phyloP scores from a whole-genome alignment of 2,888 invertebrate species.

The Tiphia femorata region DNA sequence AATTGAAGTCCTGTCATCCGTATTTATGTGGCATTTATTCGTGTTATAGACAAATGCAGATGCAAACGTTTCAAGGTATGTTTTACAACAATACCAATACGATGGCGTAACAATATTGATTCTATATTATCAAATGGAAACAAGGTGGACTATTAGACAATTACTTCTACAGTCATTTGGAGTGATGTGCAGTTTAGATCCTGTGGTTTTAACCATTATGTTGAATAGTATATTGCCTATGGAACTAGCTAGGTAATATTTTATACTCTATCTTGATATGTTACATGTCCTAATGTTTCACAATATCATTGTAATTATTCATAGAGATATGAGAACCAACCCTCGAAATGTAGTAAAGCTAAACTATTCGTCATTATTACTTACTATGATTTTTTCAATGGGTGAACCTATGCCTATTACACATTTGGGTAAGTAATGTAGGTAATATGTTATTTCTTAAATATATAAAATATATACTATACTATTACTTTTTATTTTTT shows the following conservation, averaged over 20 bases:
- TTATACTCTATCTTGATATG: too few species aligned
- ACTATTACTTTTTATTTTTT: neutral
- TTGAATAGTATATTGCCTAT: conserved; percentile 90
- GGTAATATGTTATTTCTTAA: conserved; percentile 12
- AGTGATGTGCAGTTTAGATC: conserved; percentile 88
- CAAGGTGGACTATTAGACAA: conserved; percentile 87
- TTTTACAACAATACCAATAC: conserved; percentile 87
- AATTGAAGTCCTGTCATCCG: neutral
- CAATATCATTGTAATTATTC: conserved; percentile 19
- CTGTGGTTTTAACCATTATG: conserved; percentile 84
- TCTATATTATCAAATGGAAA: conserved; percentile 97
- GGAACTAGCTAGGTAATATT: conserved; percentile 83
- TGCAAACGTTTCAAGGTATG: conserved; percentile 86
- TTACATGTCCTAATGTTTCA: neutral
- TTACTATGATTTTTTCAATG: conserved; percentile 92
- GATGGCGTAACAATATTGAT: conserved; percentile 87
- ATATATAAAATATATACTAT: neutral
- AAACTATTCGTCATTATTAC: conserved; percentile 84
- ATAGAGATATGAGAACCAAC: conserved; percentile 83
- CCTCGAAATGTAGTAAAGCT: conserved; percentile 83
- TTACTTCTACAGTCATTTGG: conserved; percentile 88
- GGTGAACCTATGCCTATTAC: conserved; percentile 91
- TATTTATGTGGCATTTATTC: conserved; percentile 11
- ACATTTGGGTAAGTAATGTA: conserved; percentile 79
- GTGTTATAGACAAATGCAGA: conserved; percentile 88